These are phyloP conservation scores for Globia sparganii DNA, from an alignment of 2,888 invertebrate species.

Conservation along the genomic window DNA sequence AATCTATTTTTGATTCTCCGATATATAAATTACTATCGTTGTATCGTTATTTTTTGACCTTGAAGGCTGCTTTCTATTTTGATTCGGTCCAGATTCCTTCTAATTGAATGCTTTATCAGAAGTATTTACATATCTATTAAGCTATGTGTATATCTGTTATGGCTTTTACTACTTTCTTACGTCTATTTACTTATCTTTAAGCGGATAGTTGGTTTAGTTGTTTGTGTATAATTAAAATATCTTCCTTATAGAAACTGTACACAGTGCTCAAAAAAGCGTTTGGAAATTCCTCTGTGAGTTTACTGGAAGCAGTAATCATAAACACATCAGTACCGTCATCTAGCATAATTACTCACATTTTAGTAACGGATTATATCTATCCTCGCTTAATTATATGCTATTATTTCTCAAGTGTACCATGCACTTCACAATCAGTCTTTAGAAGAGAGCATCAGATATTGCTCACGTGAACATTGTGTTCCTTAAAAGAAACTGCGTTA, in stretches of 20 bases:
- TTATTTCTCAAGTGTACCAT: constrained; percentile 33
- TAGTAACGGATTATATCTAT: constrained; percentile 19
- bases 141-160: constrained; percentile 22
- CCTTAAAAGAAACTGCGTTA: constrained; percentile 3
- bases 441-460: constrained; percentile 20
- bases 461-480: neutral
- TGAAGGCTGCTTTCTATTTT: constrained; percentile 51
- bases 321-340: constrained; percentile 17
- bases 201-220: constrained; percentile 17
- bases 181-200: constrained; percentile 40
- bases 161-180: constrained; percentile 43
- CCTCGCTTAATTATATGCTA: constrained; percentile 19
- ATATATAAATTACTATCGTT: constrained; percentile 20
- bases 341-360: constrained; percentile 28
- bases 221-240: constrained; percentile 36
- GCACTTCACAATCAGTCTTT: constrained; percentile 22
- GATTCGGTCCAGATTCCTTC: constrained; percentile 19
- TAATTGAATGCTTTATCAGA: constrained; percentile 39
- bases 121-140: constrained; percentile 43
- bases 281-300: constrained; percentile 21
- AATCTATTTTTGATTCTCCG: constrained; percentile 47
- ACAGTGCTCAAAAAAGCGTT: constrained; percentile 1
- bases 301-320: constrained; percentile 3
- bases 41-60: constrained; percentile 14
- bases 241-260: constrained; percentile 14